Percentiles rank a stretch among this genome's conserved stretches.
Evolutionary conservation across 2,797 vertebrate genomes (phyloP).

Genomic region (Enteromius trimaculatus): DNA sequence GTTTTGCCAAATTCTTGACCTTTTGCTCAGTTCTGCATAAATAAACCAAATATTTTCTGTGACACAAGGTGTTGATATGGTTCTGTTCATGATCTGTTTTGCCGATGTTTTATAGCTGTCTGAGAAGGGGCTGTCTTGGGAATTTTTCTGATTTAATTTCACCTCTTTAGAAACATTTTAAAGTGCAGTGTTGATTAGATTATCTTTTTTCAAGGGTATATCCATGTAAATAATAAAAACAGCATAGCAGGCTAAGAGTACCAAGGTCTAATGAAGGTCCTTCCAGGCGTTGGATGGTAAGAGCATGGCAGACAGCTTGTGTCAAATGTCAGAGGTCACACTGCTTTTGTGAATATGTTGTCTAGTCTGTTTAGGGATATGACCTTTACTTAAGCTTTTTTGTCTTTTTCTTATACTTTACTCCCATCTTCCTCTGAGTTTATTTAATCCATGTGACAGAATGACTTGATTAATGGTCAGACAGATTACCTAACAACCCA

Average conservation of each 20-base stretch:
- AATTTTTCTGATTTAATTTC: slow-evolving; percentile 40
- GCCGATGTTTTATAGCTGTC: not conserved
- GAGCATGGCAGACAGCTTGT: slow-evolving; percentile 35
- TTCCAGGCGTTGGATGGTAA: slow-evolving; percentile 32
- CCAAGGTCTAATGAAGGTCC: slow-evolving; percentile 30
- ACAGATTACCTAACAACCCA: not conserved
- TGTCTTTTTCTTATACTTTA: not conserved
- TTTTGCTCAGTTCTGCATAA: slow-evolving; percentile 30
- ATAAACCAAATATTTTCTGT: slow-evolving; percentile 48
- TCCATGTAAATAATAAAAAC: slow-evolving; percentile 34
- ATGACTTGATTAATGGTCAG: slow-evolving; percentile 6
- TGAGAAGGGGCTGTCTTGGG: slow-evolving; percentile 2
- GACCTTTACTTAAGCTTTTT: slow-evolving; percentile 41
- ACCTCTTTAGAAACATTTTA: slow-evolving; percentile 15
- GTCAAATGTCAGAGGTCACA: slow-evolving; percentile 48
- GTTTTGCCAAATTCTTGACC: slow-evolving; percentile 49
- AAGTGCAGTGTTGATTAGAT: slow-evolving; percentile 47
- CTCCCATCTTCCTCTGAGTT: not conserved
- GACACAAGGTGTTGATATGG: slow-evolving; percentile 27
- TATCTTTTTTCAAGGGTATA: slow-evolving; percentile 52
- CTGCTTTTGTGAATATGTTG: slow-evolving; percentile 30
- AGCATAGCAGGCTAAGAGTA: slow-evolving; percentile 17
- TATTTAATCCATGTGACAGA: not conserved
- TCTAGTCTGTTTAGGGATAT: slow-evolving; percentile 20
- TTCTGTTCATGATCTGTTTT: slow-evolving; percentile 19